These are phyloP conservation scores for Galeopsomyia nigrocyanea DNA, from an alignment of 2,888 invertebrate species.

Conservation along the genomic window DNA sequence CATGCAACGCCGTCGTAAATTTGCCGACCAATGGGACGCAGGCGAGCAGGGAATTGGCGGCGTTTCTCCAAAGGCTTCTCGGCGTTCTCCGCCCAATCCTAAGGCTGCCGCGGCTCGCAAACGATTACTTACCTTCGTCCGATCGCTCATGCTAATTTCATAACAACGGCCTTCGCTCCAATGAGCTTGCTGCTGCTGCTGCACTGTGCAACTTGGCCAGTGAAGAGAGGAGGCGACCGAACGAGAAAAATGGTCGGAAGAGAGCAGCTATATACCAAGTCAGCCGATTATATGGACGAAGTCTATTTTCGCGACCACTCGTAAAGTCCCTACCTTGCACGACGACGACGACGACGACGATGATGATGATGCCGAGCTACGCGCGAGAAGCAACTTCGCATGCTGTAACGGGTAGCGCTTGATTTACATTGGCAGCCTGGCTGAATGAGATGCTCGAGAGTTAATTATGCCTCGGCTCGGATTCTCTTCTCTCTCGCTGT, in stretches of 20 bases:
- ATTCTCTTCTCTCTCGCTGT: not conserved
- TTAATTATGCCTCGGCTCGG: slow-evolving; percentile 26
- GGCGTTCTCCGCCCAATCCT: slow-evolving; percentile 60
- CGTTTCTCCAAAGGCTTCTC: slow-evolving; percentile 52
- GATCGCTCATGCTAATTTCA: slow-evolving; percentile 68
- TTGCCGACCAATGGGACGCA: slow-evolving; percentile 60
- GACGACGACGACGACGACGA: not conserved
- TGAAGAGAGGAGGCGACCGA: slow-evolving; percentile 16
- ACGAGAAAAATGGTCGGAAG: slow-evolving; percentile 39
- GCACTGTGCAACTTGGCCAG: slow-evolving; percentile 25
- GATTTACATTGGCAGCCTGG: slow-evolving; percentile 24
- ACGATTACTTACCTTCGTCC: slow-evolving; percentile 62
- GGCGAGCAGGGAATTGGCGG: slow-evolving; percentile 58
- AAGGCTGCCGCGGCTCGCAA: slow-evolving; percentile 54
- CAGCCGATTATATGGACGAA: slow-evolving; percentile 6
- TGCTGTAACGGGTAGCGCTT: slow-evolving; percentile 20
- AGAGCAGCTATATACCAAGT: slow-evolving; percentile 9
- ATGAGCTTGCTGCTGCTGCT: slow-evolving; percentile 55
- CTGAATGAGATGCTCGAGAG: slow-evolving; percentile 32
- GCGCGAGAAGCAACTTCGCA: not conserved
- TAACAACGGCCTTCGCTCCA: slow-evolving; percentile 68
- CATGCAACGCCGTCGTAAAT: slow-evolving; percentile 55
- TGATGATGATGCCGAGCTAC: not conserved
- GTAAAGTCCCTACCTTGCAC: slow-evolving; percentile 29
- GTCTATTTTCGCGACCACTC: slow-evolving; percentile 38